Conservation (phyloP, 2,888 invertebrate species). For the Tetanocera ferruginea region DNA sequence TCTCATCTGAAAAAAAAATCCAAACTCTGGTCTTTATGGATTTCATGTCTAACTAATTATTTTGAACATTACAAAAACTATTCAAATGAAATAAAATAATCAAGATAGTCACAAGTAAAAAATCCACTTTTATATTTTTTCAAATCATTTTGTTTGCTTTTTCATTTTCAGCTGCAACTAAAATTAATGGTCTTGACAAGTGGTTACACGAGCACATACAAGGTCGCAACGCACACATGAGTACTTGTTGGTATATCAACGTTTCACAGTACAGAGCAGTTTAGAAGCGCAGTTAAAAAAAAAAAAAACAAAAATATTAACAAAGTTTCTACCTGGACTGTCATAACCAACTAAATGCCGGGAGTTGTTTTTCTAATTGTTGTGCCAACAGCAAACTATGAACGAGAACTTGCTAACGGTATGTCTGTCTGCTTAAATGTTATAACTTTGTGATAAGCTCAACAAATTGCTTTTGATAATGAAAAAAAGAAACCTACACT, state of each 20-base stretch:
- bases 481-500: background rate
- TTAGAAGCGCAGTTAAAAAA: no score
- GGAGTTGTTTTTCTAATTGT: slow-evolving; percentile 80
- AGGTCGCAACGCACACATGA: background rate
- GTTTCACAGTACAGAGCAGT: background rate
- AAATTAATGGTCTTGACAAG: background rate
- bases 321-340: background rate
- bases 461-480: background rate
- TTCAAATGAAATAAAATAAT: no score
- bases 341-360: slow-evolving; percentile 69
- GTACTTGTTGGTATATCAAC: background rate
- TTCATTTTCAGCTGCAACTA: slow-evolving; percentile 5
- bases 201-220: background rate
- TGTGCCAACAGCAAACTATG: slow-evolving; percentile 78
- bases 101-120: no score
- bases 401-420: slow-evolving; percentile 72
- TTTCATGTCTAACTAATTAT: no score
- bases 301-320: background rate
- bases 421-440: slow-evolving; percentile 53
- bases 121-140: no score
- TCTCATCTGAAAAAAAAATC: no score
- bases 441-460: background rate
- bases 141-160: background rate
- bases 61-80: no score
- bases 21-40: no score